Evolutionary conservation across 2,797 vertebrate genomes (phyloP), one percentile per base, ranked within the genome.

Genomic region (Carapus acus): DNA sequence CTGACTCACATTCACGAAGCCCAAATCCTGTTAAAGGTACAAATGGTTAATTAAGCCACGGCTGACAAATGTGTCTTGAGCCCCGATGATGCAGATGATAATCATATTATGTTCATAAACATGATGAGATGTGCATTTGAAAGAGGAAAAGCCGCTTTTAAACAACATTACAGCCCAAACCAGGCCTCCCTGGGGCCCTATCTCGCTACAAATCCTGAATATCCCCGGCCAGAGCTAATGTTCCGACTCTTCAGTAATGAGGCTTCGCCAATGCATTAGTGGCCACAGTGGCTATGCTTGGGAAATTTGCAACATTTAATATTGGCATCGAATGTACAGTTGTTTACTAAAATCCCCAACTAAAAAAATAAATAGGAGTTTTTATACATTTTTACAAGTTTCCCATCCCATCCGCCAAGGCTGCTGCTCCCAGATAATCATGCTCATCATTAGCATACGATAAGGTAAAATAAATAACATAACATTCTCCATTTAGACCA

Each of bases 401-500:
- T 49, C 16, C 8, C 16, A 21, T 27, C 24, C 11, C 1, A 3
- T 53, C 55, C 14, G 37, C 57, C 22, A 45, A 54, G 42, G 6
- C 36, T 8, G 58, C 21, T 49, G 33, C 22, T 49, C 49, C 17
- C 4, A 37, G 42, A 58, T 19, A 31, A 2, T 39, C 8, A 42
- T 33, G 29, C 22, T 48, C 42, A 47, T 43, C 8, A 40, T 52
- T 38, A 65, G 14, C 17, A 41, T 17, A 24, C 23, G 15, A 49
- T 2, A 59, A n/a, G 45, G 73, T 22, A 59, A 60, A 73, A 76
- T 59, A 75, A 69, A 75, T 73, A 73, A 69, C 33, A 69, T 22
- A 37, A n/a, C 17, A 31, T 23, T 55, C 42, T 11, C 55, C 5
- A 40, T 48, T n/a, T 62, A 12, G 51, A 8, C 23, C 44, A 43